Conservation (phyloP, 2,797 vertebrate genomes). For the Acanthurus leucopareius region DNA sequence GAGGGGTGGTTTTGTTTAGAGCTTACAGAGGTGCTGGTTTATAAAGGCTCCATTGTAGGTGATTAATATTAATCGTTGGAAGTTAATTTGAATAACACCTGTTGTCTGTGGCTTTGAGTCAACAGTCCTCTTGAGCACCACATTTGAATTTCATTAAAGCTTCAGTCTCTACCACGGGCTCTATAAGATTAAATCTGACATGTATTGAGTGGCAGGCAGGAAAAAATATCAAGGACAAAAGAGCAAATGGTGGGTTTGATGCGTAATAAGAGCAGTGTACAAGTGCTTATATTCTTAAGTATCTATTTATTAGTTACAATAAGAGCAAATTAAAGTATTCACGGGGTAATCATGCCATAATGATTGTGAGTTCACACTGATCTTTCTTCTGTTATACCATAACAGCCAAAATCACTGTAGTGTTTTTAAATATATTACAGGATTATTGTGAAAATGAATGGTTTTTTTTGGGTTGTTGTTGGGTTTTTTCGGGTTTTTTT, state of each 20-base stretch:
- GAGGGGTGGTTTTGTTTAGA: constrained; percentile 28
- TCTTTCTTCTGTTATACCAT: background rate
- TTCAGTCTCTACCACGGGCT: constrained; percentile 41
- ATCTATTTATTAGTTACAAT: background rate
- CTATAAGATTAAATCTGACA: constrained; percentile 51
- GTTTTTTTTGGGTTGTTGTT: too few relatives aligned
- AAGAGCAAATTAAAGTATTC: background rate
- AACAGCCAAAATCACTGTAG: too few relatives aligned
- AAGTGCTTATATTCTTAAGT: background rate
- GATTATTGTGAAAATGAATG: background rate
- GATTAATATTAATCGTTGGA: constrained; percentile 68
- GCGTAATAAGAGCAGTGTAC: background rate
- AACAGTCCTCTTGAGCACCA: constrained; percentile 60
- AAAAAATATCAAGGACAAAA: constrained; percentile 13
- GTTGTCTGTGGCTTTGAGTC: constrained; percentile 67
- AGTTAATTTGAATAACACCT: constrained; percentile 79
- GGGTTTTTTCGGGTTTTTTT: too few relatives aligned
- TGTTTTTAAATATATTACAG: background rate
- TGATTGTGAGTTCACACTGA: background rate
- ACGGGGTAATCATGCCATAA: background rate
- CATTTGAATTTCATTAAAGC: constrained; percentile 65
- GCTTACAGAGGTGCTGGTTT: constrained; percentile 26
- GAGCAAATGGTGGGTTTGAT: background rate
- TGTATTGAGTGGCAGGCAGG: constrained; percentile 26
- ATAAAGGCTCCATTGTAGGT: constrained; percentile 1